Evolutionary conservation across 2,113 vertebrate species (phyloP).

Genomic region (Chionis minor): DNA sequence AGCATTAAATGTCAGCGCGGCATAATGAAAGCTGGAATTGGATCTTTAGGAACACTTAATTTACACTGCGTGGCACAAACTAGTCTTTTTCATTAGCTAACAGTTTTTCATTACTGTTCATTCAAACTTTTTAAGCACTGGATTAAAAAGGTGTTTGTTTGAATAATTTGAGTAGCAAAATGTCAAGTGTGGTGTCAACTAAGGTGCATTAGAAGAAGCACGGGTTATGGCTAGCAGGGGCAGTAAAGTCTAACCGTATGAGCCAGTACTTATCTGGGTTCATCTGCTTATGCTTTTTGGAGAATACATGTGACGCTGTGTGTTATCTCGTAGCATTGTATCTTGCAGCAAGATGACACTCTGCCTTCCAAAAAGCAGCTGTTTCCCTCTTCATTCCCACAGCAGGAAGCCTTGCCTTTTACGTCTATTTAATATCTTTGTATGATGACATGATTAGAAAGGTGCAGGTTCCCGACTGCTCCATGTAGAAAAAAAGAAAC

Average conservation of each 20-base stretch:
- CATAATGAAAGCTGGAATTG: neutral
- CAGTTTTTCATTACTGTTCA: neutral
- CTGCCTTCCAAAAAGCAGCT: conserved; percentile 7
- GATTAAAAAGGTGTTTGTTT: neutral
- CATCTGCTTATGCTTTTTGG: neutral
- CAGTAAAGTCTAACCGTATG: neutral
- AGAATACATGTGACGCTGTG: neutral
- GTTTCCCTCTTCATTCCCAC: neutral
- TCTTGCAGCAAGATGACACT: neutral
- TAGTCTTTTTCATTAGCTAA: neutral
- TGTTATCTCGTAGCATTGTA: neutral
- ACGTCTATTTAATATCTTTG: neutral
- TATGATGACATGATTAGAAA: neutral
- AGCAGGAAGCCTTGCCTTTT: conserved; percentile 1
- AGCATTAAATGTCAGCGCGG: neutral
- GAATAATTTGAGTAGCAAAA: neutral
- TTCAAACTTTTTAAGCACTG: neutral
- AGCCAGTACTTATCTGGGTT: neutral
- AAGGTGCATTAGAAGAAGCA: neutral
- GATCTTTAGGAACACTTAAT: conserved; percentile 18
- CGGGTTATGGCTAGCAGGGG: neutral
- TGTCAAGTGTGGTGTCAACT: neutral
- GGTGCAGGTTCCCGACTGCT: neutral
- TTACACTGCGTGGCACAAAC: neutral
- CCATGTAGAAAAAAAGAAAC: neutral